These are phyloP conservation scores for Deroplatys truncata DNA, from an alignment of 2,888 invertebrate species.

Conservation along the genomic window DNA sequence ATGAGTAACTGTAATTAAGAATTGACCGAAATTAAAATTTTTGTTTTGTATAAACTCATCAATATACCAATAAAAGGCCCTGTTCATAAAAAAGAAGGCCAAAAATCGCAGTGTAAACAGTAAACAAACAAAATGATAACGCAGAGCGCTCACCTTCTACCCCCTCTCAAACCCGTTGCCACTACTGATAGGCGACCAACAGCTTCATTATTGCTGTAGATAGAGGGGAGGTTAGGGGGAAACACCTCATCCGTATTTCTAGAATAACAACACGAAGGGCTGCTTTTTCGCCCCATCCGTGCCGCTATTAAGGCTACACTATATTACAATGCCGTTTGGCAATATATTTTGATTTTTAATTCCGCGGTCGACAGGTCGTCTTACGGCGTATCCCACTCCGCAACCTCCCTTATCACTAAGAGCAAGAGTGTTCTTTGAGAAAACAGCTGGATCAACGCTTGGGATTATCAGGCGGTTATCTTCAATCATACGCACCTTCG, in stretches of 20 bases:
- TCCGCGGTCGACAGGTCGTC: constrained; percentile 28
- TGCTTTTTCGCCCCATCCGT: constrained; percentile 13
- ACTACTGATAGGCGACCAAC: neutral
- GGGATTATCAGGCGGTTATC: neutral
- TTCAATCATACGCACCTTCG: too few species aligned
- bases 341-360: constrained; percentile 34
- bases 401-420: neutral
- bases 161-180: too few species aligned
- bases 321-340: constrained; percentile 24
- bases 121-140: neutral
- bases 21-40: too few species aligned
- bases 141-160: neutral
- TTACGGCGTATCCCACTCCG: constrained; percentile 15
- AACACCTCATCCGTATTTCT: constrained; percentile 19
- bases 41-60: too few species aligned
- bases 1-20: too few species aligned
- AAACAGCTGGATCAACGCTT: neutral
- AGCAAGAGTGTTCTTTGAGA: neutral
- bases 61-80: too few species aligned
- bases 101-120: neutral
- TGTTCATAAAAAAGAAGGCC: too few species aligned
- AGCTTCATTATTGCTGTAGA: neutral
- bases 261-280: constrained; percentile 1
- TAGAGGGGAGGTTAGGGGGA: neutral
- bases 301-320: constrained; percentile 14